These are phyloP conservation scores for Acanthis flammea DNA, from an alignment of 2,797 vertebrate genomes.

Conservation along the genomic window DNA sequence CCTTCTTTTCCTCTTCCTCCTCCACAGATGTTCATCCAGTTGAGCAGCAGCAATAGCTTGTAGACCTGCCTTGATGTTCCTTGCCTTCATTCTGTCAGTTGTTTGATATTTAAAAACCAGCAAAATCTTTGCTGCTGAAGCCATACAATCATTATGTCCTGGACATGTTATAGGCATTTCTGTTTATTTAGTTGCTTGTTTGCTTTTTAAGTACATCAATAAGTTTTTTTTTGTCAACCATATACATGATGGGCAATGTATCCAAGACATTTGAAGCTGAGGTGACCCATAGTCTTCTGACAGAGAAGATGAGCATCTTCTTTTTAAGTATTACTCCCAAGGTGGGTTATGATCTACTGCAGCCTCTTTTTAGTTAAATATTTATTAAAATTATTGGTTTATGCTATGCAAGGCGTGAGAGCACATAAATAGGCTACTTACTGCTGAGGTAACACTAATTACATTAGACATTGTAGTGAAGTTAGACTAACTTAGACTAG, in stretches of 20 bases:
- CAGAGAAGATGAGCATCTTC: not conserved
- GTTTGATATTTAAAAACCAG: not conserved
- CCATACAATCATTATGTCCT: not conserved
- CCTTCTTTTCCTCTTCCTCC: not conserved
- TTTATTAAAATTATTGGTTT: not conserved
- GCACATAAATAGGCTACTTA: not conserved
- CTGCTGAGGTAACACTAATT: not conserved
- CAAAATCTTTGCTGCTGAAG: not conserved
- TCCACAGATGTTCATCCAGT: not conserved
- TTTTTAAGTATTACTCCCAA: not conserved
- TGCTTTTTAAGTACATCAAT: not conserved
- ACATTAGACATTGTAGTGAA: not conserved
- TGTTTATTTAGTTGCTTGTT: not conserved
- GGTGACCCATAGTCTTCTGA: not conserved
- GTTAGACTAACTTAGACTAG: not conserved
- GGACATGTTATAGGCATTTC: not conserved
- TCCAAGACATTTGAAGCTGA: not conserved
- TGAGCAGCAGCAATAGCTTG: not conserved
- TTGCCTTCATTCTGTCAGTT: not conserved
- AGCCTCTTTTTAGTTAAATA: not conserved
- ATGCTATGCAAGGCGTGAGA: not conserved
- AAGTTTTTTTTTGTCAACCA: not conserved
- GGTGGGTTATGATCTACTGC: not conserved
- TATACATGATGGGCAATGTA: not conserved
- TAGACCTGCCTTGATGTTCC: not conserved